Base-by-base conservation (phyloP, 1,140 invertebrate species). In the Zaprionus camerounensis region DNA sequence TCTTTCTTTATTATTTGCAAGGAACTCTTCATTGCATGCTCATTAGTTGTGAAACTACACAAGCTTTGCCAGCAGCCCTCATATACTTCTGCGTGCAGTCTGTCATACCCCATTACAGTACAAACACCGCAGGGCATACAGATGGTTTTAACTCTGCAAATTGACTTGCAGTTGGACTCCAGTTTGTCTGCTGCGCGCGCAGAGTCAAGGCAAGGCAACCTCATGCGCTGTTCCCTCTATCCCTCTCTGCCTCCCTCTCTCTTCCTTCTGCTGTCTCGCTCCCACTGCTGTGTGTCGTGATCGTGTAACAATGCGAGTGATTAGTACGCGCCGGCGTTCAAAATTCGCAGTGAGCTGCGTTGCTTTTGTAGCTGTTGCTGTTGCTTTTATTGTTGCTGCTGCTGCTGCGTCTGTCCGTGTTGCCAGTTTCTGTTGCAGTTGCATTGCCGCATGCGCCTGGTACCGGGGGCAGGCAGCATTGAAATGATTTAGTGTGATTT, bases 401-500 rank as follows among this genome's bases (percentile, higher is more conserved):
- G 57, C 46, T 38, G 63, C 34, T 69, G 51, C 59, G 56, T 65
- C 73, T 46, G 59, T 51, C 22, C 7, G 53, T 51, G 44, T 51
- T 31, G 24, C 4, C 63, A 44, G n/a, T 34, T 64, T 28, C 62
- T n/a, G 44, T 31, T 26, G 41, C 38, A 57, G 66, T 44, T 76
- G 81, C 84, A 88, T 88, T 83, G 84, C 81, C 71, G 85, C 84
- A 88, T 90, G 85, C 85, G 81, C 74, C 84, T 65, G 58, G 61
- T 62, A 75, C 79, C 77, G 71, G 67, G 53, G 62, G 57, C 66
- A 34, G 65, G 61, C 66, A 34, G 65, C 78, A 88, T 82, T 90
- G 85, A 90, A 90, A 90, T 90, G 85, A 90, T 90, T 90, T 90
- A 90, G 85, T 90, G 85, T 90, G 85, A 90, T 90, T 90, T 90